phyloP scores from a whole-genome alignment of 92 coral and sea anemone genomes.

The Epizoanthus illoricatus region DNA sequence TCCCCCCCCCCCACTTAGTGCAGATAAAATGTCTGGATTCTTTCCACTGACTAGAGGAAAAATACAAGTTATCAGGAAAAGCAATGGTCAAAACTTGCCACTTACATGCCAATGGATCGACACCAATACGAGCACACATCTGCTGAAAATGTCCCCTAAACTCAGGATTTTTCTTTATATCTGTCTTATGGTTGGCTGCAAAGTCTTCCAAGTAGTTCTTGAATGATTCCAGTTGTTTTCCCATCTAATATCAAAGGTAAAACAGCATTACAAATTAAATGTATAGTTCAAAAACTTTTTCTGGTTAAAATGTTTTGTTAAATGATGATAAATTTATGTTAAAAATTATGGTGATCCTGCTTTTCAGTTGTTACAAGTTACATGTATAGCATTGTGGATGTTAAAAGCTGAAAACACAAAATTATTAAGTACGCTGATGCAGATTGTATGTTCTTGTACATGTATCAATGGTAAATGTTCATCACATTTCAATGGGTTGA shows the following conservation, averaged over 20 bases:
- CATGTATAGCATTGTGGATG: too few relatives aligned
- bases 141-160: conserved; percentile 98
- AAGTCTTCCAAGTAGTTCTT: conserved; percentile 94
- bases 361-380: too few relatives aligned
- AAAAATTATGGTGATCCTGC: too few relatives aligned
- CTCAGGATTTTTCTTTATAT: conserved; percentile 93
- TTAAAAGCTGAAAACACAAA: too few relatives aligned
- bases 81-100: not conserved
- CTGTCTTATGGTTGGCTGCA: conserved; percentile 94
- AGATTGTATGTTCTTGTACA: too few relatives aligned
- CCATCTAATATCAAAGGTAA: conserved; percentile 64
- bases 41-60: too few relatives aligned
- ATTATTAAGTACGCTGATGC: too few relatives aligned
- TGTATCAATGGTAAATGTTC: too few relatives aligned
- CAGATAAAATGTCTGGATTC: too few relatives aligned
- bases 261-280: not conserved
- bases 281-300: not conserved
- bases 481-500: not conserved
- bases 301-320: not conserved
- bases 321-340: too few relatives aligned
- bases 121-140: conserved; percentile 99
- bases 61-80: too few relatives aligned
- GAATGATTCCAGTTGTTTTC: conserved; percentile 93
- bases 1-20: too few relatives aligned
- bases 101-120: conserved; percentile 99